Evolutionary conservation across 2,113 vertebrate genomes (phyloP), one percentile per base, ranked within the genome.

Genomic region (Willisornis vidua): DNA sequence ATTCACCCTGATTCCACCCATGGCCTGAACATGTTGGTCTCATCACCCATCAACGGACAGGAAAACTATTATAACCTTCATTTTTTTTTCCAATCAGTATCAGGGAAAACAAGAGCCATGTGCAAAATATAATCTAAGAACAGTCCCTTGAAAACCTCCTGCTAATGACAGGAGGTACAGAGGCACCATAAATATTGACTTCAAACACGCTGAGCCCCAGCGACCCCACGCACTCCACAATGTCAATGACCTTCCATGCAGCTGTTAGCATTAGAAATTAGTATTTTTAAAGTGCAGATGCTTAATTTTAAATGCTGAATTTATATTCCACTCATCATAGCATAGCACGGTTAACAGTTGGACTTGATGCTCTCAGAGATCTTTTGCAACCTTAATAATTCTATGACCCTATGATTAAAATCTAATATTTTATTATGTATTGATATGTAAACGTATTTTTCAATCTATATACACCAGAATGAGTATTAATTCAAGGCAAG

Each of bases 61-160:
- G 46, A 37, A 80, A 65, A 28, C 25, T 28, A 45, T 19, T n/a
- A 45, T 0, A 72, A 2, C 63, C 76, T 71, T 80, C 31, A 7
- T 29, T 76, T 74, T 70, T 70, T 39, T 79, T 52, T 22, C 81
- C 65, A 62, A 6, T 20, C 28, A 46, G 55, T 29, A 77, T 28
- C n/a, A 49, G 76, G 62, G 75, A 85, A 90, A 85, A 79, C 39
- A 77, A 93, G 65, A 80, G 74, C 33, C 82, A 65, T 3, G 12
- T 73, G 46, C 79, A 92, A 91, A 92, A 94, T 61, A 72, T 49
- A 81, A 91, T 18, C 72, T 45, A 70, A 79, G 62, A 87, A 72
- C 57, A 59, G 46, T 17, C 55, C 66, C 62, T 74, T 91, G 78
- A 82, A 79, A 85, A 63, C 78, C 81, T 15, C 65, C 77, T 81